Percentiles rank a stretch among this genome's conserved stretches.
Evolutionary conservation across 2,113 vertebrate species (phyloP).

Genomic region (Tachuris rubrigastra): DNA sequence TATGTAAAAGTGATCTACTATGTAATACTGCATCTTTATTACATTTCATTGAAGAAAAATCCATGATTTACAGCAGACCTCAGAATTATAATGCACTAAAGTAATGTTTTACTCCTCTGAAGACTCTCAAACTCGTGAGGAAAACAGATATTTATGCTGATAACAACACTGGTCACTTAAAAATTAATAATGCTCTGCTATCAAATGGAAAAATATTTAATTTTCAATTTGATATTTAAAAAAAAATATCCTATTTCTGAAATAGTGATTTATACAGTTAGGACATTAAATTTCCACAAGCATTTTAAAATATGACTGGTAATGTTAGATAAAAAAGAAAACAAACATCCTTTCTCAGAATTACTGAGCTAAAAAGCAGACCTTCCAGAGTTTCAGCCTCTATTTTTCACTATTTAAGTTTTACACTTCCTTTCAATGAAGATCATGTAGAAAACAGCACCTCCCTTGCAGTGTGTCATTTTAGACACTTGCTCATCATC

Average conservation of each 20-base stretch:
- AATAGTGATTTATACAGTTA: not conserved
- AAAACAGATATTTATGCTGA: not conserved
- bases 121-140: not conserved
- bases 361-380: not conserved
- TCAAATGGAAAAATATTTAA: not conserved
- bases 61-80: not conserved
- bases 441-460: not conserved
- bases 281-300: not conserved
- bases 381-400: not conserved
- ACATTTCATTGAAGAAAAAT: not conserved
- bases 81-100: not conserved
- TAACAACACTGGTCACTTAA: not conserved
- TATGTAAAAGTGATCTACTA: not conserved
- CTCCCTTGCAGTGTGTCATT: conserved; percentile 4
- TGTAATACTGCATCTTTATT: not conserved
- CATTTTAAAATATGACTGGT: not conserved
- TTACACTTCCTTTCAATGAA: not conserved
- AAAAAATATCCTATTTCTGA: not conserved
- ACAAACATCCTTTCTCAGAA: not conserved
- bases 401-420: not conserved
- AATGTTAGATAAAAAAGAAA: not conserved
- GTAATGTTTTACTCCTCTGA: not conserved
- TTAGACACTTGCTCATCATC: conserved; percentile 10
- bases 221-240: not conserved
- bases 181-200: not conserved